Base-by-base conservation (phyloP, 2,113 vertebrate genomes). In the Coptodon rendalli region DNA sequence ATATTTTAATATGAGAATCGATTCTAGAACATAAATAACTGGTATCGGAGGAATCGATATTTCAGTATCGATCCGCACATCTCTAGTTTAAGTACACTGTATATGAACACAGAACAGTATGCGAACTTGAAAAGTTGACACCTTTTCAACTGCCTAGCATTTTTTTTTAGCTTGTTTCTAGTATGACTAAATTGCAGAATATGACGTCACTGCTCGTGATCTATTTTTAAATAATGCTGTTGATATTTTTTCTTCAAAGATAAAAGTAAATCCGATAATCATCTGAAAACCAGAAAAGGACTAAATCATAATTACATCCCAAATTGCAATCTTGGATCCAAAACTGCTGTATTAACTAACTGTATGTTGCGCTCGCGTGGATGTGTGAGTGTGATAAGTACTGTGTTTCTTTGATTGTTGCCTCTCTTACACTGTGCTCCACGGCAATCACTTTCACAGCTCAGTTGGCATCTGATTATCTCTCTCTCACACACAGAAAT, bases 401-500 rank as follows among this genome's bases (percentile, higher is more conserved):
- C 78, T 86, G 84, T 81, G 89, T 89, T 87, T 76, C 81, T 91
- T 93, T 92, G 91, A 94, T 94, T 94, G 89, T 89, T 88, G 71
- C 50, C 81, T 78, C 87, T 90, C 85, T 89, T 94, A 82, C 86
- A 82, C 85, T 87, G 82, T 78, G 84, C 92, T 95, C 91, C 83
- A 89, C 53, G 9, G 89, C 91, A 94, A 94, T 94, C 92, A 93
- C 90, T 95, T 94, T 94, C 92, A 93, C 92, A 92, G 91, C 93
- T 93, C 91, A 86, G 91, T 89, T 93, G 92, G 93, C 92, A 93
- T 94, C 92, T 94, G 93, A 94, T 95, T 95, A 94, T 94, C 92
- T 91, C 89, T 68, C 79, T 54, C 80, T 52, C 19, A 29, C 93
- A 91, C 92, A 92, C 91, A 88, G 45, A 94, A 84, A 86, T 85